A percentile compares a stretch with the other conserved stretches of the same genome.
Conservation (phyloP, 2,113 vertebrate species). For the Ornithorhynchus anatinus region DNA sequence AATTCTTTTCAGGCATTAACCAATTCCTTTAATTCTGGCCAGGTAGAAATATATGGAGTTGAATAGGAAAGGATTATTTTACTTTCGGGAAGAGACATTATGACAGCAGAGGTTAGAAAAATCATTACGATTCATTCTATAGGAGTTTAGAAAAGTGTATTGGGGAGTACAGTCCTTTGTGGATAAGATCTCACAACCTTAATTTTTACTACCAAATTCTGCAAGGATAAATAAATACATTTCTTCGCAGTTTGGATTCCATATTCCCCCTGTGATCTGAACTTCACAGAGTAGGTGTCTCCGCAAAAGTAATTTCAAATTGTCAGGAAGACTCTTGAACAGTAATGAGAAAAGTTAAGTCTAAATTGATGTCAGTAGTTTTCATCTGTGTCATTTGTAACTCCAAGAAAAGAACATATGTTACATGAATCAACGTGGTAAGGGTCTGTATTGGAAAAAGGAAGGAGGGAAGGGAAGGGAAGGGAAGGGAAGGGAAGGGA, state of each 20-base stretch:
- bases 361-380: not conserved
- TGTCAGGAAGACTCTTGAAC: not conserved
- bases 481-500: too few species aligned
- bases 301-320: slow-evolving; percentile 1
- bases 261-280: not conserved
- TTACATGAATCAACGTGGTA: too few species aligned
- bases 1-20: not conserved
- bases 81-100: not conserved
- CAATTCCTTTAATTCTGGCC: not conserved
- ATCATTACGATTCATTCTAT: not conserved
- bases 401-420: too few species aligned
- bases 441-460: too few species aligned
- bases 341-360: not conserved
- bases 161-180: not conserved
- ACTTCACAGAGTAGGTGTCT: not conserved
- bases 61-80: not conserved
- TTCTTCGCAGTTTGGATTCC: not conserved
- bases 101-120: not conserved
- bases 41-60: not conserved
- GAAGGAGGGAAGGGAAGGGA: too few species aligned
- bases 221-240: not conserved
- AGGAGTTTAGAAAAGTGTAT: not conserved
- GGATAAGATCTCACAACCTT: not conserved
- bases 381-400: too few species aligned
- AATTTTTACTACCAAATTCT: not conserved